Evolutionary conservation across 2,888 invertebrate species (phyloP), one percentile per base, ranked within the genome.

Genomic region (Hedya salicella): DNA sequence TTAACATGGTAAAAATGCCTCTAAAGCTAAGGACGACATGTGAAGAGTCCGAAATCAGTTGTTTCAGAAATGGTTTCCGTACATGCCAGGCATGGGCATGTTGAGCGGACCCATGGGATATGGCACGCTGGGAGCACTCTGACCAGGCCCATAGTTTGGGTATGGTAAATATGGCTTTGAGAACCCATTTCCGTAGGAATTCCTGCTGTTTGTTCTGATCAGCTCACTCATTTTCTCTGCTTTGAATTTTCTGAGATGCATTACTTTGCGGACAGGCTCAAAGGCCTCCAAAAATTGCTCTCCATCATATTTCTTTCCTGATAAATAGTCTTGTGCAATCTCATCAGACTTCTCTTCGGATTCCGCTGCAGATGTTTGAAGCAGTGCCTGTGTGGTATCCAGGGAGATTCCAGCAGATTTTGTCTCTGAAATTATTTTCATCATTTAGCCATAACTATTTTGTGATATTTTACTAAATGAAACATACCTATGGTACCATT

Each of bases 301-400:
- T 6, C 96, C 92, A 61, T 95, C 94, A 67, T 88, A 49, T 1
- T 91, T 85, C 80, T 95, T 94, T 8, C 95, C 95, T 13, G 95
- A 94, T 40, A 97, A 92, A 79, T 98, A 98, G 71, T 95, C 94
- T 77, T 97, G 95, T 0, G 97, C 96, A 49, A 96, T 83, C 69
- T 93, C 94, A 89, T 99, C 99, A 0, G 98, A 97, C 79, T 97
- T 95, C 81, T 99, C 98, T 85, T 99, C 99, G 62, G 96, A 95
- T 91, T 98, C 96, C 36, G 98, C 97, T 25, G 98, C 96, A 11
- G 98, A 96, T 9, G 98, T 96, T 93, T 98, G 97, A 13, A 99
- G 92, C 52, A 98, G 88, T 0, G 98, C 98, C 69, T 97, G 92
- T 0, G 97, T 96, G 21, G 97, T 97, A 75, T 98, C 99, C 30